Percentiles rank a stretch among this genome's conserved stretches.
These are phyloP conservation scores for Onthophagus sagittarius DNA, from an alignment of 2,888 invertebrate genomes.

Conservation along the genomic window DNA sequence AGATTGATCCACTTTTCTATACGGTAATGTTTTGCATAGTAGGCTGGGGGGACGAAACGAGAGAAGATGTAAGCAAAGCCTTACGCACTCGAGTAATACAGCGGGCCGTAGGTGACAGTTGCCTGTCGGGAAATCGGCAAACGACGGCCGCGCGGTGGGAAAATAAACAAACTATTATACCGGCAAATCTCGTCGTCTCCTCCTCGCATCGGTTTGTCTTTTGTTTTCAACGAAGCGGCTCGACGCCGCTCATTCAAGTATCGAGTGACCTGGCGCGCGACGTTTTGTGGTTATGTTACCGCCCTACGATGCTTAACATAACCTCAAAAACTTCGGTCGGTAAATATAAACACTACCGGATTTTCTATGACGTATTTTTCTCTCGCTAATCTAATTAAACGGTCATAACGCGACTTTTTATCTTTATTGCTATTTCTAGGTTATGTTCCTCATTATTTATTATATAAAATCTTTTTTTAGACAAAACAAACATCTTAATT, in stretches of 20 bases:
- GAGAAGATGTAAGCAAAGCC: slow-evolving; percentile 37
- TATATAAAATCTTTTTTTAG: too few relatives aligned
- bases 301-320: background rate
- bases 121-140: slow-evolving; percentile 45
- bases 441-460: too few relatives aligned
- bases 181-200: slow-evolving; percentile 34
- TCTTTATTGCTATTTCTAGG: too few relatives aligned
- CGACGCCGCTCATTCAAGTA: slow-evolving; percentile 8
- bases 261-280: slow-evolving; percentile 2
- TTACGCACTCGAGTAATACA: slow-evolving; percentile 16
- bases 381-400: background rate
- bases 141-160: slow-evolving; percentile 39
- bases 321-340: slow-evolving; percentile 3
- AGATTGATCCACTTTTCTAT: slow-evolving; percentile 47
- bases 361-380: background rate
- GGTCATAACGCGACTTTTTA: background rate
- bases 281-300: slow-evolving; percentile 9
- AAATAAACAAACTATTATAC: slow-evolving; percentile 50
- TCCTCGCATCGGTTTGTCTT: background rate
- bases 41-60: slow-evolving; percentile 14
- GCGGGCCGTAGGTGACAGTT: slow-evolving; percentile 46
- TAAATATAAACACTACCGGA: slow-evolving; percentile 8
- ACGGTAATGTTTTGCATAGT: slow-evolving; percentile 48
- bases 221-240: slow-evolving; percentile 1
- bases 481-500: too few relatives aligned